Conservation (phyloP, 35 echinoderm and acorn worm genomes). For the Ophiothrix spiculata region DNA sequence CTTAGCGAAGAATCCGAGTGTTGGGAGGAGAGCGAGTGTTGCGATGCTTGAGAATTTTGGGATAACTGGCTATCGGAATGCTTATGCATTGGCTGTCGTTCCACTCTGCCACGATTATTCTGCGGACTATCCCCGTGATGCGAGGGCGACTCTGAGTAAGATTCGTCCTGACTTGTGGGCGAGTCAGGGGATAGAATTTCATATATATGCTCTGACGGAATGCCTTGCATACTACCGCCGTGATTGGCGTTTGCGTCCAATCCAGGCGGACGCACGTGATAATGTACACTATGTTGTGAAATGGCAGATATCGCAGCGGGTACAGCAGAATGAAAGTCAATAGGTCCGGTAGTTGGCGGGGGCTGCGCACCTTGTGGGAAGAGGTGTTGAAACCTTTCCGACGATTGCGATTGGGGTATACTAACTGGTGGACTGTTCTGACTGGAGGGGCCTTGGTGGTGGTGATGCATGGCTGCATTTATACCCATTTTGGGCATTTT, state of each 20-base stretch:
- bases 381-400: slow-evolving; percentile 61
- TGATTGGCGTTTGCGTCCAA: slow-evolving; percentile 25
- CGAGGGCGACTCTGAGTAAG: slow-evolving; percentile 31
- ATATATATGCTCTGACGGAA: slow-evolving; percentile 14
- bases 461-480: slow-evolving; percentile 58
- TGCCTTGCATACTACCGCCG: not conserved
- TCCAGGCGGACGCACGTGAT: slow-evolving; percentile 34
- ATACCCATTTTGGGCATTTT: slow-evolving; percentile 88
- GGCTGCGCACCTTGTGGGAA: slow-evolving; percentile 24
- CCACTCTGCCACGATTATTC: slow-evolving; percentile 23
- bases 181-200: slow-evolving; percentile 64
- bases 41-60: slow-evolving; percentile 73
- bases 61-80: slow-evolving; percentile 93
- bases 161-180: slow-evolving; percentile 72
- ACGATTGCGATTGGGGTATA: slow-evolving; percentile 78
- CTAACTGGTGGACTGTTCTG: slow-evolving; percentile 22
- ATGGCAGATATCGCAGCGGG: slow-evolving; percentile 13
- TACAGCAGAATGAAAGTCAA: slow-evolving; percentile 13
- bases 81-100: slow-evolving; percentile 62
- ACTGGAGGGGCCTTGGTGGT: slow-evolving; percentile 13
- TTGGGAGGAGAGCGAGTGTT: slow-evolving; percentile 89
- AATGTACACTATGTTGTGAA: slow-evolving; percentile 11
- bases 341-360: slow-evolving; percentile 36
- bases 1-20: slow-evolving; percentile 80
- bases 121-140: slow-evolving; percentile 49